Evolutionary conservation across 92 coral and sea anemone species (phyloP).

Genomic region (Epizoanthus ramosus): DNA sequence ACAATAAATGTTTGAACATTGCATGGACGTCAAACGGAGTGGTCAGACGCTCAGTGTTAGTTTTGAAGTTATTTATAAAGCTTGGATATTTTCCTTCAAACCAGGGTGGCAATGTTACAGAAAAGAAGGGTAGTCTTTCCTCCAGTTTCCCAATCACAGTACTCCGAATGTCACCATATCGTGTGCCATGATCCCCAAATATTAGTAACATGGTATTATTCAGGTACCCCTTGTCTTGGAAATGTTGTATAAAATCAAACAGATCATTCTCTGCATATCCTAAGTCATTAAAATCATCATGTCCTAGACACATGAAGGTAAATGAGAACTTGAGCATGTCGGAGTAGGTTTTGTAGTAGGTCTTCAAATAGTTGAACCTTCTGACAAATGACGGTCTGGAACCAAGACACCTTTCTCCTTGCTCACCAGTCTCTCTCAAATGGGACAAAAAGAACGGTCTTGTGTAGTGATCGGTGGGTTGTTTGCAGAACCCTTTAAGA

Average conservation of each 20-base stretch:
- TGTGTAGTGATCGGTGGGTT: constrained; percentile 60
- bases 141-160: constrained; percentile 36
- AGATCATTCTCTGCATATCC: constrained; percentile 33
- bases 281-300: constrained; percentile 29
- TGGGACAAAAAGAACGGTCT: constrained; percentile 42
- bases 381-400: constrained; percentile 20
- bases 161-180: constrained; percentile 44
- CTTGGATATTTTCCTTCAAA: constrained; percentile 20
- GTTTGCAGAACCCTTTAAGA: constrained; percentile 46
- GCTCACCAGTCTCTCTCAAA: background rate
- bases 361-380: constrained; percentile 23
- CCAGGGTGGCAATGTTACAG: constrained; percentile 30
- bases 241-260: constrained; percentile 13
- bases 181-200: constrained; percentile 42
- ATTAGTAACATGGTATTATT: constrained; percentile 19
- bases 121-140: constrained; percentile 36
- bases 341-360: constrained; percentile 22
- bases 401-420: constrained; percentile 6
- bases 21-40: constrained; percentile 37
- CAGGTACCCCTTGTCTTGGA: background rate
- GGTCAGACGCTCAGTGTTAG: constrained; percentile 19
- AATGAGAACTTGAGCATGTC: constrained; percentile 21
- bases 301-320: constrained; percentile 27
- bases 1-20: constrained; percentile 33
- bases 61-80: constrained; percentile 14